Evolutionary conservation across 2,888 invertebrate genomes (phyloP), one percentile per base, ranked within the genome.

Genomic region (Drosophila heteroneura): DNA sequence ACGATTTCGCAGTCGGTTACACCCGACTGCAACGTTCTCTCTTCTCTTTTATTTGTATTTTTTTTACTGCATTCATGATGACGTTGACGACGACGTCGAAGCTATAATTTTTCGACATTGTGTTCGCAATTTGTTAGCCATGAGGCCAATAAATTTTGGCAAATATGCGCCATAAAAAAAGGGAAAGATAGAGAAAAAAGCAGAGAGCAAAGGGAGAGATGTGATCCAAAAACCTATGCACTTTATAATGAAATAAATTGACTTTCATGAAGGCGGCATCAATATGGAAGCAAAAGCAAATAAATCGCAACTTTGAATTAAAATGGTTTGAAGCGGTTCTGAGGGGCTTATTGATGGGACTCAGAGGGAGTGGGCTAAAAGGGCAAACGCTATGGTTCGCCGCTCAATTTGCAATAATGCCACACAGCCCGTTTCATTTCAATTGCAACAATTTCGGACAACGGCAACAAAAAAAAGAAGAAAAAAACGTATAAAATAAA

Each of bases 231-330:
- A 82, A 81, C 83, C 84, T 83, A 85, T 85, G 85, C 85, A 79
- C 76, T 85, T 77, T 78, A 87, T 89, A 89, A 87, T 83, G 81
- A 87, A 86, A 89, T 89, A 85, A 87, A 87, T 89, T 85, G 89
- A 79, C 85, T 84, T 85, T 77, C 77, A 81, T 84, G 82, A 62
- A 70, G 67, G 78, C 74, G 60, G 75, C 58, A 73, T 77, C 81
- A 76, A 81, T 81, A 89, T 86, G 81, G 73, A 44, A 60, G 74
- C 63, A 44, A 58, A 79, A 62, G 74, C 74, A 82, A 81, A 85
- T 89, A 86, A 85, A 85, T 82, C 67, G 76, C 71, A 79, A 73
- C 76, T 74, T 83, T 82, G 65, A 56, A 85, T 85, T 85, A 86
- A 89, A 86, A 85, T 53, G 59, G 69, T 70, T 72, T 57, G 35